Conservation (phyloP, 2,888 invertebrate species). For the Vanessa cardui region DNA sequence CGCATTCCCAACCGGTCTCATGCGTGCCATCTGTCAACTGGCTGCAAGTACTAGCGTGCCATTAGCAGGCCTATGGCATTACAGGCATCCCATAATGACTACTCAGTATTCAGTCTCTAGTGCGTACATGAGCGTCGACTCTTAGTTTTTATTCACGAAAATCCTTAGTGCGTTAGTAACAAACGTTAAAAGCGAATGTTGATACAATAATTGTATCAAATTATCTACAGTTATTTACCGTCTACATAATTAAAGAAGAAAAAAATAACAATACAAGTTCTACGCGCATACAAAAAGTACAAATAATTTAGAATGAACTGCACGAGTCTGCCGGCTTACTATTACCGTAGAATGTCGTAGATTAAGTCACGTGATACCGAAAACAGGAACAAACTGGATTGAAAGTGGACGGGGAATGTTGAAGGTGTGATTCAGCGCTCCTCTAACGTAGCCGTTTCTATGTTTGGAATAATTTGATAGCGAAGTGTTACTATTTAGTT, state of each 20-base stretch:
- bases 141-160: constrained; percentile 14
- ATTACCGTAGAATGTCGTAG: constrained; percentile 32
- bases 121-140: constrained; percentile 3
- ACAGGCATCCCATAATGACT: constrained; percentile 29
- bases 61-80: constrained; percentile 25
- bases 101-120: constrained; percentile 8
- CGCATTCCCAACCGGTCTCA: constrained; percentile 63
- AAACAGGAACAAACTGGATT: constrained; percentile 45
- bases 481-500: constrained; percentile 8
- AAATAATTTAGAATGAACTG: constrained; percentile 10
- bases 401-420: constrained; percentile 48
- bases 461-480: constrained; percentile 4
- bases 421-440: constrained; percentile 54
- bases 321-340: constrained; percentile 25
- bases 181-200: not conserved
- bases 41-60: constrained; percentile 37
- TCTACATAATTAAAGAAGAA: not conserved
- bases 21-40: constrained; percentile 65
- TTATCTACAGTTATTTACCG: too few relatives aligned
- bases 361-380: constrained; percentile 41
- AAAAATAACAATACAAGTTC: not conserved
- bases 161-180: not conserved
- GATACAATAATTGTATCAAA: too few relatives aligned
- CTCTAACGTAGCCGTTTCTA: constrained; percentile 52
- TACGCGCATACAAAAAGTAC: constrained; percentile 8